Conservation (phyloP, 2,113 vertebrate species). For the Lepus europaeus region DNA sequence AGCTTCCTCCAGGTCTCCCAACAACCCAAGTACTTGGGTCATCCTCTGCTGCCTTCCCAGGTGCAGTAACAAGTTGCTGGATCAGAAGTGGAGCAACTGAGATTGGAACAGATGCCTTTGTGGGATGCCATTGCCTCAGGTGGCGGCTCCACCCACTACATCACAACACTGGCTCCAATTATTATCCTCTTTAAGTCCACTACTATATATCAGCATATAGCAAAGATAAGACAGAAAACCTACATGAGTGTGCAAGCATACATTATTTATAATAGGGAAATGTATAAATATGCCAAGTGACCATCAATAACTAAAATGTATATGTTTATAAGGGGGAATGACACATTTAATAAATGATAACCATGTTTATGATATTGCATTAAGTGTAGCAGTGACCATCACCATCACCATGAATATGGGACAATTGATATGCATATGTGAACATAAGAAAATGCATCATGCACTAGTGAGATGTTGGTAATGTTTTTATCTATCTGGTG, state of each 20-base stretch:
- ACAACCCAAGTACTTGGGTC: no score
- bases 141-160: no score
- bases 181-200: background rate
- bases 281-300: background rate
- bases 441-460: background rate
- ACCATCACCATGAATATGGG: background rate
- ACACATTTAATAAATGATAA: background rate
- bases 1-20: no score
- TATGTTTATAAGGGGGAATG: background rate
- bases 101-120: no score
- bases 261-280: constrained; percentile 23
- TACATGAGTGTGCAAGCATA: background rate
- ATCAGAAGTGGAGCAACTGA: no score
- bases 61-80: no score
- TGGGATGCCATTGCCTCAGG: no score
- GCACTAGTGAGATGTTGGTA: background rate
- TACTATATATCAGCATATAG: background rate
- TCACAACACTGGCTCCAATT: no score
- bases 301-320: background rate
- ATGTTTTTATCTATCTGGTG: background rate
- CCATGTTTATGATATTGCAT: background rate
- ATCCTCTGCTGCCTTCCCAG: no score
- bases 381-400: background rate
- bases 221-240: background rate
- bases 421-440: background rate